Conservation (phyloP, 2,888 invertebrate species). For the Barypeithes pellucidus region DNA sequence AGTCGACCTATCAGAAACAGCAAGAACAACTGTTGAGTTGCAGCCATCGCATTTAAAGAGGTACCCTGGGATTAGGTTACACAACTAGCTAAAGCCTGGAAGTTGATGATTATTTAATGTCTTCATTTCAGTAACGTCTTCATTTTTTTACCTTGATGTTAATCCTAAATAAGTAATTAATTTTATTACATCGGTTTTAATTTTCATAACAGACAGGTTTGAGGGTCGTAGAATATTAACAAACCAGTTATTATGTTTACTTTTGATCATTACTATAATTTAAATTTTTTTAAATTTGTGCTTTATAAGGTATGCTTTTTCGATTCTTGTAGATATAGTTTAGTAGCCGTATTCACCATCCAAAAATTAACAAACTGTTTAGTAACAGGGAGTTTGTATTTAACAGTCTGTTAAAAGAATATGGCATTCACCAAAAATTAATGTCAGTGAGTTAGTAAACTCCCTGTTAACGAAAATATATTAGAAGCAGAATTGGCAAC, state of each 20-base stretch:
- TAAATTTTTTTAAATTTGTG: too few relatives aligned
- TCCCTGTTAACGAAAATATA: too few relatives aligned
- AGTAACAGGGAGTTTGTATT: too few relatives aligned
- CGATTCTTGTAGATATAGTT: too few relatives aligned
- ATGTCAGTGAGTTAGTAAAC: too few relatives aligned
- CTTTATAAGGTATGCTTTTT: too few relatives aligned
- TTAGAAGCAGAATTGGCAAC: too few relatives aligned
- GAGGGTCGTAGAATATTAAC: not conserved
- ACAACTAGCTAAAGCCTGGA: slow-evolving; percentile 38
- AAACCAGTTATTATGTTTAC: not conserved
- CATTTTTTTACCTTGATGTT: slow-evolving; percentile 6
- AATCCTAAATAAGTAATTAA: slow-evolving; percentile 17
- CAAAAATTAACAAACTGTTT: too few relatives aligned
- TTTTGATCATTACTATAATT: too few relatives aligned
- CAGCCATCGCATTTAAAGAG: slow-evolving; percentile 34
- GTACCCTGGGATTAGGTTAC: slow-evolving; percentile 37
- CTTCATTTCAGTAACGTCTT: slow-evolving; percentile 36
- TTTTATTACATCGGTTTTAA: not conserved
- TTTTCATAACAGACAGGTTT: not conserved
- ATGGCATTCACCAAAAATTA: too few relatives aligned
- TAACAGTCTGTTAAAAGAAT: too few relatives aligned
- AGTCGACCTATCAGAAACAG: slow-evolving; percentile 44
- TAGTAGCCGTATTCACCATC: too few relatives aligned
- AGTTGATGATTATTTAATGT: slow-evolving; percentile 53
- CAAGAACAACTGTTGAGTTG: slow-evolving; percentile 37